Evolutionary conservation across 2,888 invertebrate genomes (phyloP).

Genomic region (Mycogona germanica): DNA sequence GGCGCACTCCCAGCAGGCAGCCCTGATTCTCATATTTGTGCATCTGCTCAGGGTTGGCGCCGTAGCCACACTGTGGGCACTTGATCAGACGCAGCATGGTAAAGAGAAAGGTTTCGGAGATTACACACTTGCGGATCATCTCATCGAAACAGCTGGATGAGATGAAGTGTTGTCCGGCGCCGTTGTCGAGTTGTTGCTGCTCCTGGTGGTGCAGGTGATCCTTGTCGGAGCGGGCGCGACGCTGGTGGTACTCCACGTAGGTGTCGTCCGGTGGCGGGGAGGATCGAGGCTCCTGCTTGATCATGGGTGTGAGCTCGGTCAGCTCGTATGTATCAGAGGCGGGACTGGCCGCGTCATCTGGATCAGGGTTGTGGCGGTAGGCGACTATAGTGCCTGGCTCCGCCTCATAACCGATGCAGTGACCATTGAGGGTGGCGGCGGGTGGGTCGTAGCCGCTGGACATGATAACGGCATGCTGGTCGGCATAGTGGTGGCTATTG

Average conservation of each 20-base stretch:
- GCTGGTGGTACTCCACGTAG: conserved; percentile 1
- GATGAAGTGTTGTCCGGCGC: background rate
- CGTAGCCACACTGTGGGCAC: conserved; percentile 12
- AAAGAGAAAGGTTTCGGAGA: conserved; percentile 11
- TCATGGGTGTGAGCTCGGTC: conserved; percentile 11
- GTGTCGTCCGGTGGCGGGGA: conserved; percentile 6
- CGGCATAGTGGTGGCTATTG: too few species aligned
- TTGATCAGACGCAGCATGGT: conserved; percentile 10
- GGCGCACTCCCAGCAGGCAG: conserved; percentile 10
- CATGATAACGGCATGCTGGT: too few species aligned
- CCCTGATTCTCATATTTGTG: conserved; percentile 14
- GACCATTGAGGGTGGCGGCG: background rate
- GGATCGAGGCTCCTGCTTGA: conserved; percentile 6
- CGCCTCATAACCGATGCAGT: too few species aligned
- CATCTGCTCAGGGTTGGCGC: conserved; percentile 12
- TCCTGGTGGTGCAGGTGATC: background rate
- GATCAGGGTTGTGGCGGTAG: too few species aligned
- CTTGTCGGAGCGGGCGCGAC: conserved; percentile 1
- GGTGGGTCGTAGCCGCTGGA: background rate
- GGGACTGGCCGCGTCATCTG: conserved; percentile 11
- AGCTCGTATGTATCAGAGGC: conserved; percentile 13
- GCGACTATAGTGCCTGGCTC: too few species aligned
- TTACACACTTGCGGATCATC: conserved; percentile 7
- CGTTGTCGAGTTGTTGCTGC: conserved; percentile 1
- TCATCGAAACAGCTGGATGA: background rate